These are phyloP conservation scores for Drosophila prolongata DNA, from an alignment of 2,888 invertebrate species.

Conservation along the genomic window DNA sequence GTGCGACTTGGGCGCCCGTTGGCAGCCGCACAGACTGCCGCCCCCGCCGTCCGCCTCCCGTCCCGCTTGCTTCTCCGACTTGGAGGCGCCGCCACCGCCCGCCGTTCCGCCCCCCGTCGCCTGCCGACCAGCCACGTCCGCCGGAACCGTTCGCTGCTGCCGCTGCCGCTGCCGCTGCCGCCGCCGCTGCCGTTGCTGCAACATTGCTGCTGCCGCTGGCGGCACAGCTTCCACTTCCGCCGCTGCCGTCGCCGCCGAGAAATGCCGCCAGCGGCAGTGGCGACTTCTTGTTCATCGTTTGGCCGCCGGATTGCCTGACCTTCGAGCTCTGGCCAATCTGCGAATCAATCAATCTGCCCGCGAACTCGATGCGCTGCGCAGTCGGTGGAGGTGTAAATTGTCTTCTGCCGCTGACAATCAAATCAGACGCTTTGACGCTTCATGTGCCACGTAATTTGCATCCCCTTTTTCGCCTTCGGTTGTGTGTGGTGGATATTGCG, in stretches of 20 bases:
- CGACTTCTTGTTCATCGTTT: conserved; percentile 82
- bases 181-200: conserved; percentile 21
- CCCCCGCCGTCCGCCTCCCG: conserved; percentile 58
- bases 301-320: conserved; percentile 21
- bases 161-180: conserved; percentile 15
- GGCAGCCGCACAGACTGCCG: conserved; percentile 83
- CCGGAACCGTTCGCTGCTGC: conserved; percentile 24
- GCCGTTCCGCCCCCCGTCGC: conserved; percentile 13
- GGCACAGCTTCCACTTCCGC: conserved; percentile 24
- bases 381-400: conserved; percentile 6
- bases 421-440: conserved; percentile 69
- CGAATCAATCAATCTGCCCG: conserved; percentile 45
- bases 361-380: not conserved
- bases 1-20: conserved; percentile 84
- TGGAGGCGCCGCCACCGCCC: conserved; percentile 55
- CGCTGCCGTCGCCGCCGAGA: conserved; percentile 57
- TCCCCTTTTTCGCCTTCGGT: conserved; percentile 27
- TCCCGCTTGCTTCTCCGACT: conserved; percentile 80
- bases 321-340: conserved; percentile 12
- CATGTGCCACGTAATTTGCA: conserved; percentile 72
- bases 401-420: conserved; percentile 56
- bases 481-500: not conserved
- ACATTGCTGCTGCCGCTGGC: conserved; percentile 33
- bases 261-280: conserved; percentile 82
- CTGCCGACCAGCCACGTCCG: conserved; percentile 29